A percentile compares a stretch with the other conserved stretches of the same genome.
Conservation (phyloP, 2,797 vertebrate genomes). For the Eremophila alpestris region DNA sequence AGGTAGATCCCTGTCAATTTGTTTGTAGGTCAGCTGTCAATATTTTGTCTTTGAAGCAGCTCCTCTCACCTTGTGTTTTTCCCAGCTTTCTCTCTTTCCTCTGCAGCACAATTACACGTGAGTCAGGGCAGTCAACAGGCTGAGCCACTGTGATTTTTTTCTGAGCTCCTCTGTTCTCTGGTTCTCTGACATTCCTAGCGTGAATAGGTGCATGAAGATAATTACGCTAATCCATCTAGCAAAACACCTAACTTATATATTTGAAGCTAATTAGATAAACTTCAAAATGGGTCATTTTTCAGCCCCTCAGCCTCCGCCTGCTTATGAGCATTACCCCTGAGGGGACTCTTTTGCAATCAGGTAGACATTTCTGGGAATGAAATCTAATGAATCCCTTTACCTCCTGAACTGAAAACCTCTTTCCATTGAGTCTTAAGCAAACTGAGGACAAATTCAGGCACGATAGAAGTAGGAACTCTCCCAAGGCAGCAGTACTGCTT, state of each 20-base stretch:
- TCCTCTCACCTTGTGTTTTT: background rate
- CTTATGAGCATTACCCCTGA: slow-evolving; percentile 62
- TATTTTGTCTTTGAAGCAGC: slow-evolving; percentile 2
- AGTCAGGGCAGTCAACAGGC: slow-evolving; percentile 40
- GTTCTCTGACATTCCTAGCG: slow-evolving; percentile 58
- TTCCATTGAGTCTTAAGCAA: slow-evolving; percentile 33
- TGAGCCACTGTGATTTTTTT: slow-evolving; percentile 8
- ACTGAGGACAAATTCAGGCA: slow-evolving; percentile 25
- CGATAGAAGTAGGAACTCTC: slow-evolving; percentile 3
- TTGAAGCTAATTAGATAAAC: slow-evolving; percentile 69
- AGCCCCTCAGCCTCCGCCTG: slow-evolving; percentile 21
- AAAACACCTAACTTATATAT: slow-evolving; percentile 63
- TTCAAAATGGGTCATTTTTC: slow-evolving; percentile 72
- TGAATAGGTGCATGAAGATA: slow-evolving; percentile 54
- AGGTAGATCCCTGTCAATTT: background rate
- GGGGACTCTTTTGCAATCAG: slow-evolving; percentile 62
- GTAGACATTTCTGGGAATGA: slow-evolving; percentile 63
- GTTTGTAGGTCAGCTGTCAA: background rate
- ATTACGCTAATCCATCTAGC: slow-evolving; percentile 66
- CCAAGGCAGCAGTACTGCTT: background rate
- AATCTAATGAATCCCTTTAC: slow-evolving; percentile 63
- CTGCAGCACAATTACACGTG: background rate
- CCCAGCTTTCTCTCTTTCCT: background rate
- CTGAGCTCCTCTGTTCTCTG: slow-evolving; percentile 1
- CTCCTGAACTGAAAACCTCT: slow-evolving; percentile 57